Evolutionary conservation across 53 echinoderm and acorn worm genomes (phyloP).

Genomic region (Astropecten irregularis): DNA sequence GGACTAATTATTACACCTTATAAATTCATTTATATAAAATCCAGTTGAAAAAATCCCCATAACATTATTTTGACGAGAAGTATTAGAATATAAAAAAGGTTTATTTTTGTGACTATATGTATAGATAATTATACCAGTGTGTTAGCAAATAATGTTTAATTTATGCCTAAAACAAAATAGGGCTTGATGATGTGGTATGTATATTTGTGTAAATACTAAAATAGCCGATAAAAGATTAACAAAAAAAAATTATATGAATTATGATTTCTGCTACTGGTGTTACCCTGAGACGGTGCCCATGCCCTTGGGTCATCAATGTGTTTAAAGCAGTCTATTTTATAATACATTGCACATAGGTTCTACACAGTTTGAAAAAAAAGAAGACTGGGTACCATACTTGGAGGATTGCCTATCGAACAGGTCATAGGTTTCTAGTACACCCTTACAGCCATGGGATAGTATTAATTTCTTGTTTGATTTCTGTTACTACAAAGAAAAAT

Average conservation of each 20-base stretch:
- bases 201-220: slow-evolving; percentile 35
- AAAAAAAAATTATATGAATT: neutral
- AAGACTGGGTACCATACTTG: too few relatives aligned
- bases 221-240: slow-evolving; percentile 3
- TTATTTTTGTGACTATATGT: slow-evolving; percentile 43
- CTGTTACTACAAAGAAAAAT: too few relatives aligned
- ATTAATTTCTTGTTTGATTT: too few relatives aligned
- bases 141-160: slow-evolving; percentile 15
- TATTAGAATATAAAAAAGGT: slow-evolving; percentile 5
- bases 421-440: too few relatives aligned
- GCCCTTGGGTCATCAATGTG: too few relatives aligned
- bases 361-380: too few relatives aligned
- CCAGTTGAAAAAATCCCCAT: neutral
- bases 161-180: neutral
- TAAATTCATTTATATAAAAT: neutral
- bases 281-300: too few relatives aligned
- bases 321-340: too few relatives aligned
- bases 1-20: neutral
- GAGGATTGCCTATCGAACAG: too few relatives aligned
- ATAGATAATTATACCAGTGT: neutral
- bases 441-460: too few relatives aligned
- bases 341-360: too few relatives aligned
- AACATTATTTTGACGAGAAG: neutral
- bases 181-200: slow-evolving; percentile 18
- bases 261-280: too few relatives aligned